Base-by-base conservation (phyloP, 2,797 vertebrate species). In the Nannoperca australis region DNA sequence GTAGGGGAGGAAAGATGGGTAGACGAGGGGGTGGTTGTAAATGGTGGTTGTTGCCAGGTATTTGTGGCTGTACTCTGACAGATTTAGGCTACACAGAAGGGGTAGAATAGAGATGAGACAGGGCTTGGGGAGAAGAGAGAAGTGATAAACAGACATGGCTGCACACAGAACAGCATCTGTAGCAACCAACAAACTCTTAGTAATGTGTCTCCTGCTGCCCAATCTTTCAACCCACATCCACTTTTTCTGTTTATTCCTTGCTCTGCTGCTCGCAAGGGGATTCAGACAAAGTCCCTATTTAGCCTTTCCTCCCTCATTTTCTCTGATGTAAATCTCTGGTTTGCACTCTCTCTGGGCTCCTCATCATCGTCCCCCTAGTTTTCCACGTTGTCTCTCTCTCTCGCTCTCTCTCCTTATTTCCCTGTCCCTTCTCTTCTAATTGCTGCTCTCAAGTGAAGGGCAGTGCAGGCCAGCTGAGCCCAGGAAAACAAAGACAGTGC, bases 1-100 rank as follows among this genome's bases (percentile, higher is more conserved):
- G 79, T 56, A 60, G 42, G 62, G 55, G 45, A 72, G 74, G 67
- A 55, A 44, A 79, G 67, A 70, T 49, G 42, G 36, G 70, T 27
- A 82, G 73, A 76, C 42, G 44, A 65, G 76, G 61, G 47, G 62
- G 79, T 65, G 77, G 85, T 59, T 84, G 73, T 72, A 85, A 82
- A 86, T 76, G 62, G 72, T 65, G 64, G 63, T 58, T 85, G 83
- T 81, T 85, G 73, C 80, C 72, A 81, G 83, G 81, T 85, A 78
- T 86, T 81, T 73, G 83, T 47, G 82, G 78, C 59, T 85, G 76
- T 59, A 74, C 83, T 86, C 73, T 91, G 91, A 95, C 93, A 94
- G 88, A 94, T 94, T 93, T 87, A 89, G 90, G 91, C 88, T 88
- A 89, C 81, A 86, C 84, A 83, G 83, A 87, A 87, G 74, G 83